A percentile compares a stretch with the other conserved stretches of the same genome.
These are phyloP conservation scores for Rotaria sp. DNA, from an alignment of 2,888 invertebrate species.

Conservation along the genomic window DNA sequence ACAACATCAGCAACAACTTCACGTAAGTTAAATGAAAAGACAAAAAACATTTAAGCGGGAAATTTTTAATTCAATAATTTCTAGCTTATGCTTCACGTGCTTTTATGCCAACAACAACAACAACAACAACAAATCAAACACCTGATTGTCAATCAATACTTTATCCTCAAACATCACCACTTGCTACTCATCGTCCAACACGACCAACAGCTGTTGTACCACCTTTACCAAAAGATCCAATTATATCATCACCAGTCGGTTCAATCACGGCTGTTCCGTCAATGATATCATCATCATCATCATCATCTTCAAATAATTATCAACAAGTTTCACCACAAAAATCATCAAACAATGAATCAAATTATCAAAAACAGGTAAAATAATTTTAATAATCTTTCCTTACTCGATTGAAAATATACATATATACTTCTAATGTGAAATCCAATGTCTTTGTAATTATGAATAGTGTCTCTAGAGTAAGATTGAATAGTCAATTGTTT, in stretches of 20 bases:
- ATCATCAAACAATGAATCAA: background rate
- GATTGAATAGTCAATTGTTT: no score
- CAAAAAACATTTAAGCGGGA: no score
- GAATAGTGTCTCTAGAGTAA: no score
- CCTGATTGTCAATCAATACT: background rate
- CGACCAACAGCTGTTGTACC: slow-evolving; percentile 26
- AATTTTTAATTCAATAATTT: background rate
- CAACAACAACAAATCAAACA: background rate
- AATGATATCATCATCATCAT: background rate
- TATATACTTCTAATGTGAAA: no score
- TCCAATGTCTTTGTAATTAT: no score
- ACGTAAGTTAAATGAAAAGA: background rate
- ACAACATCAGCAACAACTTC: background rate
- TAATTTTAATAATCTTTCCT: no score
- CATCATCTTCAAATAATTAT: background rate
- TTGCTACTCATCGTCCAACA: background rate
- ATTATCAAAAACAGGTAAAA: background rate
- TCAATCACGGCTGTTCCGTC: background rate
- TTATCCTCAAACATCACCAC: background rate
- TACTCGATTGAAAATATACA: no score
- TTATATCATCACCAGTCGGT: background rate
- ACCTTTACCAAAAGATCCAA: background rate
- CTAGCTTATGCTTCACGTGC: background rate
- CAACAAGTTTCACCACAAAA: background rate
- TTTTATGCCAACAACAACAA: background rate